Evolutionary conservation across 2,888 invertebrate genomes (phyloP), one percentile per base, ranked within the genome.

Genomic region (Hyppa rectilinea): DNA sequence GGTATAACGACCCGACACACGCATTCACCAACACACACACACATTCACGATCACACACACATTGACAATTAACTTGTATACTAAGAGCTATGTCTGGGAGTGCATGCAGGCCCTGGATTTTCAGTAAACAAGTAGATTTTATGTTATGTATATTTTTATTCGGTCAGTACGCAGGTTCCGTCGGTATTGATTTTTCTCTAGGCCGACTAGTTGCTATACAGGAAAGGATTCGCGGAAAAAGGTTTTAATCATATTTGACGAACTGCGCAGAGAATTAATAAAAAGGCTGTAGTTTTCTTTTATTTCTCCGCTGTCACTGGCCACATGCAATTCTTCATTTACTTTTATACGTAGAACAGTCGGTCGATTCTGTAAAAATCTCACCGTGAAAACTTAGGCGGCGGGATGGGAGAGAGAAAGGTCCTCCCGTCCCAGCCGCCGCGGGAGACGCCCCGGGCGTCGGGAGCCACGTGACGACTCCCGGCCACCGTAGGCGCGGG

Each of bases 1-100:
- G 66, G 73, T 81, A 70, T 69, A 70, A 77, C 83, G 83, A 87
- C 83, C 87, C 66, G 59, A 75, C 84, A 63, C 65, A 81, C 75
- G 71, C 69, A 61, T 9, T 7, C 47, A 60, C 4, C 20, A 34
- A 67, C 49, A 36, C 38, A 56, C 50, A 47, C 72, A 20, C 23
- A 59, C 1, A 34, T 36, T 23, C 17, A 23, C 17, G 10, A 10
- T 0, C 12, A 26, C n/a, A 60, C 50, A 55, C 64, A 71, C 67
- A 40, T 17, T 29, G 5, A 36, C n/a, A 36, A 0, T 2, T 26
- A 1, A 10, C 29, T 69, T 55, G 14, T 65, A 23, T 53, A 14
- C 47, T 4, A 59, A 36, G 38, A 55, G n/a, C 26, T 52, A 47
- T 4, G 66, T 55, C 59, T 71, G 55, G 29, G 55, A 78, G 34